A percentile compares a stretch with the other conserved stretches of the same genome.
Conservation (phyloP, 2,797 vertebrate genomes). For the Vireo griseus region DNA sequence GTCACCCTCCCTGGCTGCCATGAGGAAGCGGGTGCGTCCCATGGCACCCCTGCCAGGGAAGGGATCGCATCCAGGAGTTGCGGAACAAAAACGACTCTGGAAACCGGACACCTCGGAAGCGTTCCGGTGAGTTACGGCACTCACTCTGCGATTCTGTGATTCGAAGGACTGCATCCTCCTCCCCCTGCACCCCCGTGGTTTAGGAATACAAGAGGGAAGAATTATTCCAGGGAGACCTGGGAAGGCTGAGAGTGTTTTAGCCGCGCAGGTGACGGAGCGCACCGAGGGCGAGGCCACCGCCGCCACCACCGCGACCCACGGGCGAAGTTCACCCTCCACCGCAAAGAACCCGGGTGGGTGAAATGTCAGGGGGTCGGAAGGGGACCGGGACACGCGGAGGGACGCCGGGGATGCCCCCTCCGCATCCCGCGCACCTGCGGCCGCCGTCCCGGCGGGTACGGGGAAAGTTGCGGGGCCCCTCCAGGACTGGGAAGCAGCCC, state of each 20-base stretch:
- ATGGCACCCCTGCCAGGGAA: background rate
- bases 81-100: background rate
- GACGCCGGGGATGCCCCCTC: background rate
- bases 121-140: background rate
- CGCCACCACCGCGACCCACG: background rate
- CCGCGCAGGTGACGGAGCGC: background rate
- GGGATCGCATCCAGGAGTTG: rapidly evolving
- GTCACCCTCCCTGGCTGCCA: background rate
- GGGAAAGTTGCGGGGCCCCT: background rate
- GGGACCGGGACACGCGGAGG: background rate
- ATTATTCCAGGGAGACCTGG: rapidly evolving
- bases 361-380: too few species aligned
- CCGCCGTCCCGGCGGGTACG: background rate
- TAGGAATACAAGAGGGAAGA: rapidly evolving
- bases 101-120: background rate
- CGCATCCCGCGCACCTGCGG: background rate
- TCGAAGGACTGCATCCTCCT: rapidly evolving
- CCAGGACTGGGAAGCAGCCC: rapidly evolving
- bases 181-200: background rate
- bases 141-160: background rate
- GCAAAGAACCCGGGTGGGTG: rapidly evolving
- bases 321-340: background rate
- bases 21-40: background rate
- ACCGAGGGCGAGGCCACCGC: background rate
- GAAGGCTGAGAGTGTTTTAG: background rate